Conservation (phyloP, 2,113 vertebrate genomes). For the Asarcornis scutulata region DNA sequence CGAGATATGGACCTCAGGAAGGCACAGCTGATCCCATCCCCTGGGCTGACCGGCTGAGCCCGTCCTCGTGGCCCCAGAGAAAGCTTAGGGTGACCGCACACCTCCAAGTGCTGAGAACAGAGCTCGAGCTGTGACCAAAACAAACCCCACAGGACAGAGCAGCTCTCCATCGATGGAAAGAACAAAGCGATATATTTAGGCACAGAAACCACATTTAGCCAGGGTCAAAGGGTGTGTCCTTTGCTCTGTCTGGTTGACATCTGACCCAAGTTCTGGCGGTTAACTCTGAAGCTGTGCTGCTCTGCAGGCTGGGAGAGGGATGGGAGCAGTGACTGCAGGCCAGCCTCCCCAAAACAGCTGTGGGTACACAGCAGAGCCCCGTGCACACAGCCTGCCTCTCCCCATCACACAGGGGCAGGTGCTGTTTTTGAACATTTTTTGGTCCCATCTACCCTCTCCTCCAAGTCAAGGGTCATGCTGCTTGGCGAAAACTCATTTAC, state of each 20-base stretch:
- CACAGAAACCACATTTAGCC: neutral
- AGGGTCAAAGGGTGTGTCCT: neutral
- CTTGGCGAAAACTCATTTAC: neutral
- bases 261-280: neutral
- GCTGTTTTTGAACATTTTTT: neutral
- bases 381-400: neutral
- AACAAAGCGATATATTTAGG: neutral
- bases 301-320: neutral
- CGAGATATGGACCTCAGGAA: neutral
- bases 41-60: neutral
- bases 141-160: neutral
- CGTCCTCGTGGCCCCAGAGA: neutral
- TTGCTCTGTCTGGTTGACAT: neutral
- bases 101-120: neutral
- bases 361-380: neutral
- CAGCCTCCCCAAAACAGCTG: neutral
- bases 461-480: neutral
- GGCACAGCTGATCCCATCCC: rapidly evolving
- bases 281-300: neutral
- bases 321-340: rapidly evolving
- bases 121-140: neutral
- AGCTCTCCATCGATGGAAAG: neutral
- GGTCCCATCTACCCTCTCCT: neutral
- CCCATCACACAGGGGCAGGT: neutral
- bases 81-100: neutral